These are phyloP conservation scores for Panulirus ornatus DNA, from an alignment of 1,140 invertebrate genomes.

Conservation along the genomic window DNA sequence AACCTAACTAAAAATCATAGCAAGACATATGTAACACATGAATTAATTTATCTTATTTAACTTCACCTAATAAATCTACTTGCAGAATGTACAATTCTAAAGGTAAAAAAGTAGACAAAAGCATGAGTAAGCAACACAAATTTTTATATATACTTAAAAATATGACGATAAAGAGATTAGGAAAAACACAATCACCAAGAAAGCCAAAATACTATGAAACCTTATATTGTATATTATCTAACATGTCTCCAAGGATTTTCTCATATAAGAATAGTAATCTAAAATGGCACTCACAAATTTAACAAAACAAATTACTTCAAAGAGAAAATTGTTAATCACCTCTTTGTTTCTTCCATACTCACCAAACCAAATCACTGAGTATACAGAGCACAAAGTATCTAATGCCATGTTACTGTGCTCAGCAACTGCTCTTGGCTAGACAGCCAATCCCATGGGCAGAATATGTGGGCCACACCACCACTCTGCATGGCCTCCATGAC, in stretches of 20 bases:
- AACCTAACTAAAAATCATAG: not conserved
- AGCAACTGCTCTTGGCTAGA: slow-evolving; percentile 50
- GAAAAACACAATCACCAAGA: not conserved
- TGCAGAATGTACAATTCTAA: not conserved
- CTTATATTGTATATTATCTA: not conserved
- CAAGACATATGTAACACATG: not conserved
- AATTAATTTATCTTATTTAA: not conserved
- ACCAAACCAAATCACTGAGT: slow-evolving; percentile 55
- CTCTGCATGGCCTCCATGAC: slow-evolving; percentile 24
- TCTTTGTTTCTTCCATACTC: slow-evolving; percentile 56
- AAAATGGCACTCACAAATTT: slow-evolving; percentile 10
- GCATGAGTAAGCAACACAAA: not conserved
- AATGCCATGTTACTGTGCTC: slow-evolving; percentile 59
- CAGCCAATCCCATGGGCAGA: slow-evolving; percentile 37
- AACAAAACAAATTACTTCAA: slow-evolving; percentile 36
- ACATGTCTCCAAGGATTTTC: slow-evolving; percentile 3
- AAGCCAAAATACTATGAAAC: slow-evolving; percentile 3
- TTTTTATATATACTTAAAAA: not conserved
- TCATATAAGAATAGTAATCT: not conserved
- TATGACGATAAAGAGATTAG: not conserved
- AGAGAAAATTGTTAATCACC: slow-evolving; percentile 38
- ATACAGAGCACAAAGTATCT: slow-evolving; percentile 65
- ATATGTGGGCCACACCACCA: slow-evolving; percentile 13
- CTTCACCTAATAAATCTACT: not conserved
- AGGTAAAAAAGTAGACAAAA: not conserved